phyloP scores from a whole-genome alignment of 2,888 invertebrate genomes.

The Drosophila longiperda region DNA sequence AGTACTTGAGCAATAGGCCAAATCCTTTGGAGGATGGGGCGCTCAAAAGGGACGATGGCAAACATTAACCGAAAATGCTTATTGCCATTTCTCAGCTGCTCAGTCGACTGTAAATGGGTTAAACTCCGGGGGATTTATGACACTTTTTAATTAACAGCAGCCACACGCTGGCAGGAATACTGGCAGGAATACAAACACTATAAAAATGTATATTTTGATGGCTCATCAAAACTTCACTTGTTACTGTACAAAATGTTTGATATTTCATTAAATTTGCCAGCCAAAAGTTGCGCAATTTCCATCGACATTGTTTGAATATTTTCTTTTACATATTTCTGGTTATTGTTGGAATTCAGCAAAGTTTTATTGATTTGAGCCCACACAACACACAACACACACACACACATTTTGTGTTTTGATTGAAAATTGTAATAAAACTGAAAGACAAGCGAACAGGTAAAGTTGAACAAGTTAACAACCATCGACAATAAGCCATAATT shows the following conservation, averaged over 20 bases:
- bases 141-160: constrained; percentile 75
- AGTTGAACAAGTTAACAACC: constrained; percentile 36
- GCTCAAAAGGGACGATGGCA: constrained; percentile 20
- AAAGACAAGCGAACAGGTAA: constrained; percentile 20
- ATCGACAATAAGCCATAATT: constrained; percentile 52
- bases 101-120: constrained; percentile 74
- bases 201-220: constrained; percentile 30
- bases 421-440: constrained; percentile 40
- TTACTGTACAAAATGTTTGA: constrained; percentile 10
- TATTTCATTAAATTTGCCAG: constrained; percentile 24
- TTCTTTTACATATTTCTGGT: constrained; percentile 7
- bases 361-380: constrained; percentile 42
- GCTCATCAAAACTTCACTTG: constrained; percentile 38
- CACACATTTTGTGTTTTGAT: constrained; percentile 38
- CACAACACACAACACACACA: constrained; percentile 9
- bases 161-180: constrained; percentile 11
- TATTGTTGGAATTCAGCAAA: constrained; percentile 38
- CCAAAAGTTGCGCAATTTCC: constrained; percentile 32
- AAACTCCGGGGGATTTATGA: constrained; percentile 74
- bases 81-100: constrained; percentile 65
- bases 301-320: constrained; percentile 21
- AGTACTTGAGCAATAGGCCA: constrained; percentile 72
- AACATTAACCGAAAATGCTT: constrained; percentile 54
- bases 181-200: constrained; percentile 18
- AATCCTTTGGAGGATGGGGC: constrained; percentile 46